Conservation (phyloP, 2,113 vertebrate species). For the Corvus hawaiiensis region DNA sequence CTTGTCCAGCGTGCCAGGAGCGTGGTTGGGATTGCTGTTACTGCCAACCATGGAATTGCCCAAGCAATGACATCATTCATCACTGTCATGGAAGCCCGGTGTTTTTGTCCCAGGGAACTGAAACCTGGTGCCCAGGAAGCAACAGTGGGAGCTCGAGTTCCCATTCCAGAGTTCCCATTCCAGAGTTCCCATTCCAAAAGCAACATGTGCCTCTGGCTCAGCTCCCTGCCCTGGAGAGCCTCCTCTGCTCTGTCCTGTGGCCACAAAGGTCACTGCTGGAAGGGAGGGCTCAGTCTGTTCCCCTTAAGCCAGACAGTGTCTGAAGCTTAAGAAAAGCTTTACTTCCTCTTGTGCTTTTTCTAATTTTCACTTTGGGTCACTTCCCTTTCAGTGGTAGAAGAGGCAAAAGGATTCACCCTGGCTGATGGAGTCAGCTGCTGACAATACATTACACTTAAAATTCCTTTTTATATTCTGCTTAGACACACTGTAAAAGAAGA, state of each 20-base stretch:
- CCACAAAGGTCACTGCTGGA: neutral
- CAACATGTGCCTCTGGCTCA: neutral
- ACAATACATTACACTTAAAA: constrained; percentile 57
- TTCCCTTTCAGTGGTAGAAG: neutral
- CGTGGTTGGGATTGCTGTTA: fast-evolving
- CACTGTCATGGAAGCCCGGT: neutral
- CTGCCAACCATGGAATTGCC: neutral
- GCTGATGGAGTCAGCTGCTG: neutral
- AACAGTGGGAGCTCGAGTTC: neutral
- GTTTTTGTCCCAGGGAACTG: neutral
- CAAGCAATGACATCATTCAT: neutral
- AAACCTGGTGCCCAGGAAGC: neutral
- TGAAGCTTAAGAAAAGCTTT: neutral
- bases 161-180: neutral
- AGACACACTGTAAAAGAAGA: constrained; percentile 54
- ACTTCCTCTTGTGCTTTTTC: neutral
- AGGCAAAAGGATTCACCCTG: neutral
- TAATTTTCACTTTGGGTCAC: neutral
- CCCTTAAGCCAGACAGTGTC: neutral
- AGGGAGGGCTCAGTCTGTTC: neutral
- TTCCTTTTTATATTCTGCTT: constrained; percentile 63
- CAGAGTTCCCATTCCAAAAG: neutral
- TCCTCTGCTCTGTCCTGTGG: neutral
- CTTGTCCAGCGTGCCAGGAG: neutral
- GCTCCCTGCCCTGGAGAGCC: neutral